Base-by-base conservation (phyloP, 2,113 vertebrate species). In the Myanophis thanlyinensis region DNA sequence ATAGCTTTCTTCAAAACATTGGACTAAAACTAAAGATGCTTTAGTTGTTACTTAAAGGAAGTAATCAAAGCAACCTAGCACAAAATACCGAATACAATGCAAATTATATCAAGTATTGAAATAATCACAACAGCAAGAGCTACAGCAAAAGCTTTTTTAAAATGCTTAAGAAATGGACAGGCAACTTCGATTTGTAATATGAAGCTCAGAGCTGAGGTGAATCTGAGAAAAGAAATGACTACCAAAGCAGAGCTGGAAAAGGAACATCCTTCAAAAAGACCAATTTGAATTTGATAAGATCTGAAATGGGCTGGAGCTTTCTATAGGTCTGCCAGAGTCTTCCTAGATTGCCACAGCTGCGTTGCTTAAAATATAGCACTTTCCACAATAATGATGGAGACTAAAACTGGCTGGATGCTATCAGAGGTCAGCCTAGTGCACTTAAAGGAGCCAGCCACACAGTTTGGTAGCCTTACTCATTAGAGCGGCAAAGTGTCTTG, bases 301-400 rank as follows among this genome's bases (percentile, higher is more conserved):
- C 53, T 95, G 93, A 91, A 93, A 95, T 93, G 94, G 87, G n/a
- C 93, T 94, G 85, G 89, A 97, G 52, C 92, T 85, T 96, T 96
- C 92, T 54, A 88, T 44, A 88, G 85, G 91, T 87, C 91, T 95
- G 35, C 56, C 93, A 80, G 91, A 92, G 92, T 90, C 94, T 97
- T 92, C 84, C 35, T 93, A 94, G 95, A 93, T 30, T 93, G 88
- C 84, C 93, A 94, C 89, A 95, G 85, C 5, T 93, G 88, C 93
- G 48, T 22, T 94, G 56, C 91, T 95, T 95, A 95, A 93, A 95
- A 95, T 94, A 85, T 35, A 91, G 93, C 94, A 93, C 91, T 95
- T 94, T 94, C 89, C 89, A 22, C 92, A 87, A 46, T 90, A 93
- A 92, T 2, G 22, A 92, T 89, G 91, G 95, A 94, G 91, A 94